Evolutionary conservation across 2,113 vertebrate genomes (phyloP), one percentile per base, ranked within the genome.

Genomic region (Otus sunia): DNA sequence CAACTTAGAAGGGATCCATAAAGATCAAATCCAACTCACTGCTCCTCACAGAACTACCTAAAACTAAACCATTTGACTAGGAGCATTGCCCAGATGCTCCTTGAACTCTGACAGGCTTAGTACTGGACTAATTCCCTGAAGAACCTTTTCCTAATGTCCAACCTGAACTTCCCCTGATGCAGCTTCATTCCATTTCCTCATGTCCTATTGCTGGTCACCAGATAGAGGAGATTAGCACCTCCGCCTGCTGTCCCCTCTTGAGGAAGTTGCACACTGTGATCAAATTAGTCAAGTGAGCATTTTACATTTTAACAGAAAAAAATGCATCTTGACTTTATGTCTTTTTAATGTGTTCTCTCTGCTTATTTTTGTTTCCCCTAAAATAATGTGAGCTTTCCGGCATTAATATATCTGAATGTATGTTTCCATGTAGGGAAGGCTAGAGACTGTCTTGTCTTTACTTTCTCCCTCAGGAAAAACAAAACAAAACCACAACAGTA

Each of bases 211-310:
- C 60, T 58, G 52, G 36, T 43, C 36, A 60, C 11, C 45, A 74
- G 15, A 39, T 18, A 37, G 15, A 68, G 25, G n/a, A 55, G 25
- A 82, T 39, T 23, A 79, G 30, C 41, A 62, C 45, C 25, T 75
- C 15, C 29, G 8, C 2, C 1, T 10, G 0, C 3, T 10, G 7
- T 9, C 6, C 16, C 5, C 10, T 12, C 20, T 39, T 15, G 43
- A 60, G 20, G 56, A 73, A n/a, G 29, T 2, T 27, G 36, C 0
- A 60, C 47, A 62, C 15, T n/a, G 29, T 2, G 3, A 84, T 45
- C 23, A 56, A 69, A 76, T 50, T 12, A 72, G 14, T 30, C 6
- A 78, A 10, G 22, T 41, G 15, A 67, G 14, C 39, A 69, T 34
- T 37, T 82, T 79, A 72, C 12, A 82, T 52, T 60, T 79, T 39